Conservation (phyloP, 2,797 vertebrate genomes). For the Artibeus jamaicensis region DNA sequence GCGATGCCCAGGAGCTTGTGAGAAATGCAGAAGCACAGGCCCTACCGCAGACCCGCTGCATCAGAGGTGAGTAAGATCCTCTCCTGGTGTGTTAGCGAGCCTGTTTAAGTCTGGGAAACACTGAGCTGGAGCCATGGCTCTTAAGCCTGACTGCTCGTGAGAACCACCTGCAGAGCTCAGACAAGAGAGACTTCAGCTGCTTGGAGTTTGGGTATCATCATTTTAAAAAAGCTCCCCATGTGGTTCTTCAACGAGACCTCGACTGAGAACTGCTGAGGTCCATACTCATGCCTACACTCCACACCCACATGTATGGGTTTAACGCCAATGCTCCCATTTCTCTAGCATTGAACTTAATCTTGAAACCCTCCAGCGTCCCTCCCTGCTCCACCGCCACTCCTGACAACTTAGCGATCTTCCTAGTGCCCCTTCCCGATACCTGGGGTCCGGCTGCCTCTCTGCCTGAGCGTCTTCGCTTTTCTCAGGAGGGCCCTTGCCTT, state of each 20-base stretch:
- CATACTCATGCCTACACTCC: background rate
- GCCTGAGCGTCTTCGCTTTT: background rate
- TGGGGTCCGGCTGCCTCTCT: background rate
- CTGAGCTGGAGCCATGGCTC: background rate
- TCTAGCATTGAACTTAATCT: background rate
- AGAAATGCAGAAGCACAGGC: background rate
- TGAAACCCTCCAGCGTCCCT: background rate
- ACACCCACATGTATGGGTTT: fast-evolving
- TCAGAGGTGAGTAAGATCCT: background rate
- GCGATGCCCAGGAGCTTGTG: background rate
- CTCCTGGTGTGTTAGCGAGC: background rate
- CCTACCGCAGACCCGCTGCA: background rate
- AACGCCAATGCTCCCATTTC: background rate
- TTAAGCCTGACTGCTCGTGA: background rate
- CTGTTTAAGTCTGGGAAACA: background rate
- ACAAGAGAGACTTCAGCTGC: background rate
- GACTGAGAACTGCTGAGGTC: background rate
- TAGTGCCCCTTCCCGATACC: background rate
- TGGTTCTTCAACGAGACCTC: background rate
- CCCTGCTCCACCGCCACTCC: background rate
- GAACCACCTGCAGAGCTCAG: background rate
- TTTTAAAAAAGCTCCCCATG: background rate
- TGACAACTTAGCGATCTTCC: background rate
- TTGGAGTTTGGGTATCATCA: background rate
- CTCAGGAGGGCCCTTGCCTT: background rate